Percentiles rank a stretch among this genome's conserved stretches.
These are phyloP conservation scores for Manduca sexta DNA, from an alignment of 1,140 invertebrate genomes.

Conservation along the genomic window DNA sequence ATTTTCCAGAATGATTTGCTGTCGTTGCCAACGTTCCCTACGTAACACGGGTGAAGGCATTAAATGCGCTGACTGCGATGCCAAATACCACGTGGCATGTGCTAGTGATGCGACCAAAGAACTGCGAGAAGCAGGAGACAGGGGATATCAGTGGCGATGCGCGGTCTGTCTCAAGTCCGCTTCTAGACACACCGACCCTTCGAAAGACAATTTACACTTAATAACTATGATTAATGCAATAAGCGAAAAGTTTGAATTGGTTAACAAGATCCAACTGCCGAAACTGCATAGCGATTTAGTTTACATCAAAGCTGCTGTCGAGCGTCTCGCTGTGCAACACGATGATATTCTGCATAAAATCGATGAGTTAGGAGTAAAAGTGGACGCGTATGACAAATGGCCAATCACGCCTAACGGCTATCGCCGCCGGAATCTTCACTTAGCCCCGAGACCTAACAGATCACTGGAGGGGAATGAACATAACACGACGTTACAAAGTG, in stretches of 20 bases:
- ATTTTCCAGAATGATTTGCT: slow-evolving; percentile 41
- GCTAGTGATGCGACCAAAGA: slow-evolving; percentile 16
- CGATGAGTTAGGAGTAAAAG: slow-evolving; percentile 22
- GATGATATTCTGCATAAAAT: slow-evolving; percentile 38
- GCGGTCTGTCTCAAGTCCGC: slow-evolving; percentile 35
- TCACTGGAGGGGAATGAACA: slow-evolving; percentile 11
- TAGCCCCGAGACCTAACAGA: slow-evolving; percentile 20
- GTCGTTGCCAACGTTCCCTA: slow-evolving; percentile 32
- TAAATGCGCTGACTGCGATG: slow-evolving; percentile 35
- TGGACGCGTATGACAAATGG: slow-evolving; percentile 5
- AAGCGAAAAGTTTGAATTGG: slow-evolving; percentile 47
- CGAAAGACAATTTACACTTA: slow-evolving; percentile 12
- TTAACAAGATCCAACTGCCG: slow-evolving; percentile 56
- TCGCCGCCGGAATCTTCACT: slow-evolving; percentile 26
- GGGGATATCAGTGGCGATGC: slow-evolving; percentile 41
- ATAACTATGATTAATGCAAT: slow-evolving; percentile 29
- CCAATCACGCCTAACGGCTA: slow-evolving; percentile 4
- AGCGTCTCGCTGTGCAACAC: slow-evolving; percentile 43
- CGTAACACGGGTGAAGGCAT: slow-evolving; percentile 32
- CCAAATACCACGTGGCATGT: slow-evolving; percentile 33
- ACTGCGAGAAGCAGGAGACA: slow-evolving; percentile 26
- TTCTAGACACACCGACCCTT: slow-evolving; percentile 2
- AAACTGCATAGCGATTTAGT: slow-evolving; percentile 44
- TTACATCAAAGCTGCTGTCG: slow-evolving; percentile 34
- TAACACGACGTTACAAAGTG: slow-evolving; percentile 1